phyloP scores from a whole-genome alignment of 1,140 invertebrate species.

The Homarus americanus region DNA sequence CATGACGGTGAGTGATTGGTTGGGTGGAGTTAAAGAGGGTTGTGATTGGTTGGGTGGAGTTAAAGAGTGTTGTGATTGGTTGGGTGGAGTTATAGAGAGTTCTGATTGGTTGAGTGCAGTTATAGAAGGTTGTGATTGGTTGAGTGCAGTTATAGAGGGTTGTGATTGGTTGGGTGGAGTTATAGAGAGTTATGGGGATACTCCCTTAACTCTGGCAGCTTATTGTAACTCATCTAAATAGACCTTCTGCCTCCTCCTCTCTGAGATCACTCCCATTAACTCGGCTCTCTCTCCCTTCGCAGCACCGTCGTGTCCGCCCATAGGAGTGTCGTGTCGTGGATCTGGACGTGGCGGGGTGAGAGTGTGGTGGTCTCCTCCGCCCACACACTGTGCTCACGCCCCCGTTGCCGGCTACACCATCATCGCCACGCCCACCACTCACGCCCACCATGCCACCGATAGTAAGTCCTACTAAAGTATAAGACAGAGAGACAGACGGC shows the following conservation, averaged over 20 bases:
- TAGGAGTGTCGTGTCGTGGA: slow-evolving; percentile 66
- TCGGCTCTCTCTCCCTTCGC: background rate
- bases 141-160: no score
- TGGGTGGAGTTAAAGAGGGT: background rate
- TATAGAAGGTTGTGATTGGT: no score
- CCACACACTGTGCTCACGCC: slow-evolving; percentile 49
- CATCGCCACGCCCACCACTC: slow-evolving; percentile 58
- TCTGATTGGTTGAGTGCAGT: no score
- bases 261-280: no score
- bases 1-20: slow-evolving; percentile 19
- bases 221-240: no score
- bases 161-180: slow-evolving; percentile 83
- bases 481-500: no score
- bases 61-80: no score
- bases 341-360: slow-evolving; percentile 52
- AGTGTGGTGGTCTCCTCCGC: slow-evolving; percentile 70
- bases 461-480: slow-evolving; percentile 22
- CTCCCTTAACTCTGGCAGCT: no score
- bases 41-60: background rate
- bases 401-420: slow-evolving; percentile 55
- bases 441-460: slow-evolving; percentile 31
- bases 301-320: slow-evolving; percentile 71
- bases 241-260: no score
- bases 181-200: slow-evolving; percentile 82
- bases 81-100: no score